Evolutionary conservation across 2,888 invertebrate genomes (phyloP).

Genomic region (Drosophila paucipuncta): DNA sequence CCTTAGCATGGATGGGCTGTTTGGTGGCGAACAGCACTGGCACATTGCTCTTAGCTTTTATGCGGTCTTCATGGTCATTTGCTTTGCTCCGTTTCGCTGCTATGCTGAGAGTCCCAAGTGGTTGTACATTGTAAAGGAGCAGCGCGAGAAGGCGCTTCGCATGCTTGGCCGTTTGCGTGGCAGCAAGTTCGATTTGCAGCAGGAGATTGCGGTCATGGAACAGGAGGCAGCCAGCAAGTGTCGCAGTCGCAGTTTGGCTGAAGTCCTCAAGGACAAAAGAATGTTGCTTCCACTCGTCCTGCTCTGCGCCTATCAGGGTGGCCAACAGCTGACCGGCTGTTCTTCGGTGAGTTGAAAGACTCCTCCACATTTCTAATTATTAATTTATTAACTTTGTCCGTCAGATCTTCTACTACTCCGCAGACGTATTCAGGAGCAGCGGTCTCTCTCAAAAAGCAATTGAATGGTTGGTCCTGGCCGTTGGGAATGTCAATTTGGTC

Average conservation of each 20-base stretch:
- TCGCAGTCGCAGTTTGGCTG: conserved; percentile 18
- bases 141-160: conserved; percentile 88
- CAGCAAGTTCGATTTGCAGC: conserved; percentile 27
- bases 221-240: conserved; percentile 40
- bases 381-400: neutral
- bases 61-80: conserved; percentile 89
- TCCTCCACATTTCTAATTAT: neutral
- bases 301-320: conserved; percentile 60
- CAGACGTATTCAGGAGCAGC: conserved; percentile 44
- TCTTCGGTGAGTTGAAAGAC: conserved; percentile 40
- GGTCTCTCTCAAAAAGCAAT: conserved; percentile 38
- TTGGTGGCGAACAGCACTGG: conserved; percentile 89
- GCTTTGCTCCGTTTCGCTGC: conserved; percentile 87
- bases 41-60: conserved; percentile 91
- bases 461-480: conserved; percentile 43
- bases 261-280: conserved; percentile 36
- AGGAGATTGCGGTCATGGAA: conserved; percentile 53
- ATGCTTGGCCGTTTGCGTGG: conserved; percentile 89
- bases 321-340: conserved; percentile 61
- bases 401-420: conserved; percentile 65
- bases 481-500: conserved; percentile 48
- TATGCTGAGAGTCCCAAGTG: conserved; percentile 97
- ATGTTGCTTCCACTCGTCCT: conserved; percentile 48
- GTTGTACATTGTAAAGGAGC: conserved; percentile 89
- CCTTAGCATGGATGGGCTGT: conserved; percentile 77